These are phyloP conservation scores for Syncerus caffer DNA, from an alignment of 2,797 vertebrate species.

Conservation along the genomic window DNA sequence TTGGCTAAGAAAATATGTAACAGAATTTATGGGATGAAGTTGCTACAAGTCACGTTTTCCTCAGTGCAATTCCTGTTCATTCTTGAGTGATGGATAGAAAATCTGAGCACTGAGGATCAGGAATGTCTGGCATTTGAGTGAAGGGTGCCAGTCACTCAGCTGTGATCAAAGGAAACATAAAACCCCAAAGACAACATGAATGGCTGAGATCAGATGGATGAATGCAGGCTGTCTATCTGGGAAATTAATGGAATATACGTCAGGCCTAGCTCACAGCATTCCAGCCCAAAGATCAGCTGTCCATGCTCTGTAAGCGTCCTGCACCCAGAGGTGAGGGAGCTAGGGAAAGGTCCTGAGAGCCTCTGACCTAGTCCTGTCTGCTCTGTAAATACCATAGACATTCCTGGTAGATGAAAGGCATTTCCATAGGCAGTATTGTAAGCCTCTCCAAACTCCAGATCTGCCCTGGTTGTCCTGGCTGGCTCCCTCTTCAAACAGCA, in stretches of 20 bases:
- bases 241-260: slow-evolving; percentile 48
- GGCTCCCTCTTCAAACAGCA: neutral
- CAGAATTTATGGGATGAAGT: slow-evolving; percentile 35
- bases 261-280: neutral
- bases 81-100: slow-evolving; percentile 6
- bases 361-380: neutral
- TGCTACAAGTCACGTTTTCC: neutral
- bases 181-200: neutral
- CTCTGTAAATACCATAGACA: slow-evolving; percentile 15
- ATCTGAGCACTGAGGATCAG: neutral
- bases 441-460: neutral
- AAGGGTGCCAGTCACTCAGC: neutral
- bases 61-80: neutral
- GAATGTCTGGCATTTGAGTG: slow-evolving; percentile 28
- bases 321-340: neutral
- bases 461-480: neutral
- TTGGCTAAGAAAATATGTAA: neutral
- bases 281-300: neutral
- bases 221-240: neutral
- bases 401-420: slow-evolving; percentile 42
- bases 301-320: neutral
- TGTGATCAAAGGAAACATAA: slow-evolving; percentile 30
- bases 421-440: neutral
- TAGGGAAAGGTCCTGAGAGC: neutral
- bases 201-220: slow-evolving; percentile 13